These are phyloP conservation scores for Mesorhabditis spiculigera DNA, from an alignment of 2,888 invertebrate species.

Conservation along the genomic window DNA sequence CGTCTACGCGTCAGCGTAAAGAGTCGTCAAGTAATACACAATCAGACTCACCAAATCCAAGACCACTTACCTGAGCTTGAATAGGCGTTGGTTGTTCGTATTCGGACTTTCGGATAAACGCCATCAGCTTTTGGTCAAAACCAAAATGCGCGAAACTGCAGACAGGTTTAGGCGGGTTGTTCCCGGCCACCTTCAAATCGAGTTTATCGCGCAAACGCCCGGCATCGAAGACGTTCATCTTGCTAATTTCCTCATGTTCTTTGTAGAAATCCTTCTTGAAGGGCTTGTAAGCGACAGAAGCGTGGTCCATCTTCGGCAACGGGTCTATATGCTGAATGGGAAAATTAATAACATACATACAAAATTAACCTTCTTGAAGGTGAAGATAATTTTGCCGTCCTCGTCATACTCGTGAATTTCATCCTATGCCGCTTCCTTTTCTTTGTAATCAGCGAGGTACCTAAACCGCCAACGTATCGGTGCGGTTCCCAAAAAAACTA, in stretches of 20 bases:
- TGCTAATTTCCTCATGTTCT: constrained; percentile 82
- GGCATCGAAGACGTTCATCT: constrained; percentile 29
- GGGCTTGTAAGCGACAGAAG: constrained; percentile 76
- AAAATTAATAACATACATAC: constrained; percentile 7
- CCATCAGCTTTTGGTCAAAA: constrained; percentile 87
- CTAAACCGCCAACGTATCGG: constrained; percentile 17
- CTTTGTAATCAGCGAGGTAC: constrained; percentile 53
- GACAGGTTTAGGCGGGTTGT: constrained; percentile 83
- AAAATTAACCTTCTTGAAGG: constrained; percentile 51
- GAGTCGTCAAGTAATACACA: constrained; percentile 64
- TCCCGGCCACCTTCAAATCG: constrained; percentile 67
- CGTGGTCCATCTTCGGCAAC: constrained; percentile 88
- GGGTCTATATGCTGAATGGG: constrained; percentile 75
- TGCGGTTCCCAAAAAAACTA: no score
- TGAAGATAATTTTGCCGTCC: constrained; percentile 82
- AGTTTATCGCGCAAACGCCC: constrained; percentile 39
- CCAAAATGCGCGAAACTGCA: constrained; percentile 94
- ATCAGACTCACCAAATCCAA: constrained; percentile 96
- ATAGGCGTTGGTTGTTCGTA: constrained; percentile 95
- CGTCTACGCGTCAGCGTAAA: not conserved
- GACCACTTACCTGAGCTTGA: constrained; percentile 70
- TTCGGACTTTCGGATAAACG: constrained; percentile 84
- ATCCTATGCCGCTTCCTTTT: constrained; percentile 66
- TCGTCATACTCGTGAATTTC: constrained; percentile 89
- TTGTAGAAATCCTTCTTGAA: constrained; percentile 93